Percentiles rank a stretch among this genome's conserved stretches.
These are phyloP conservation scores for Pithys albifrons DNA, from an alignment of 2,113 vertebrate genomes.

Conservation along the genomic window DNA sequence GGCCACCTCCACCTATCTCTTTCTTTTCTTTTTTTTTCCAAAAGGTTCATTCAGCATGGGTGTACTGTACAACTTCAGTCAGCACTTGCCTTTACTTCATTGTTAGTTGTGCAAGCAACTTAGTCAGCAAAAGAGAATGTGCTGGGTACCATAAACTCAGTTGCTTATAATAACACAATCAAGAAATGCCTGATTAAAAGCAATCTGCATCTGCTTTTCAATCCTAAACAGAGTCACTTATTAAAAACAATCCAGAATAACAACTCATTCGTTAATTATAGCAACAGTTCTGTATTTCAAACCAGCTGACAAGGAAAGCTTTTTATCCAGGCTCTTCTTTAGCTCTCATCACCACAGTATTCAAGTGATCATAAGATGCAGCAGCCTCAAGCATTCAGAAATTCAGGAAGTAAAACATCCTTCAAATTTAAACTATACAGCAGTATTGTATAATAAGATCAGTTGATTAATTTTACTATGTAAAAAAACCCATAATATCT, in stretches of 20 bases:
- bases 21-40: not conserved
- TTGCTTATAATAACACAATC: constrained; percentile 56
- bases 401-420: constrained; percentile 38
- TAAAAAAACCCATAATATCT: not conserved
- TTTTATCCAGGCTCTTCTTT: constrained; percentile 14
- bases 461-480: not conserved
- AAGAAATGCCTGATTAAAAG: constrained; percentile 44
- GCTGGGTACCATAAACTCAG: constrained; percentile 37
- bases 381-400: constrained; percentile 6
- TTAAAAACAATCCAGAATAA: constrained; percentile 55
- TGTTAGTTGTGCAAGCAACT: constrained; percentile 34
- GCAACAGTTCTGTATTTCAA: constrained; percentile 43
- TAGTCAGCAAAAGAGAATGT: constrained; percentile 30
- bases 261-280: constrained; percentile 58
- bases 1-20: not conserved
- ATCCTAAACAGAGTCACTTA: constrained; percentile 26
- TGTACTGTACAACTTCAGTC: not conserved
- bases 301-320: constrained; percentile 35
- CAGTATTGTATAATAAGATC: not conserved
- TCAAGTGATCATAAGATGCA: constrained; percentile 15
- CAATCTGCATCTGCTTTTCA: constrained; percentile 56
- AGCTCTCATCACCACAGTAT: constrained; percentile 25
- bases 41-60: not conserved
- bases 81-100: constrained; percentile 26
- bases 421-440: constrained; percentile 26